Base-by-base conservation (phyloP, 2,797 vertebrate species). In the Esox lucius region DNA sequence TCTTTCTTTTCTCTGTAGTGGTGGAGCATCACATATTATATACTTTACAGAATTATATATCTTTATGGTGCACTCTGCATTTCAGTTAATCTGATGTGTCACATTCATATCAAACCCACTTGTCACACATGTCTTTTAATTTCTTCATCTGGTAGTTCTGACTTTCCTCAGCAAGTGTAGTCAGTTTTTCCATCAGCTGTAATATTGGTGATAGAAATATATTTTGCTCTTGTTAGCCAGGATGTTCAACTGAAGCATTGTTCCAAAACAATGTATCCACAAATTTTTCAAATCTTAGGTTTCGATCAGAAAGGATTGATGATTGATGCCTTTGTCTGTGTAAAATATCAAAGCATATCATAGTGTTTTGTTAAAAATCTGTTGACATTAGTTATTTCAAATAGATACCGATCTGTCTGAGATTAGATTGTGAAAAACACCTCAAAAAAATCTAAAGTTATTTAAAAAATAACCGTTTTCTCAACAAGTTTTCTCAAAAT, bases 71-170 rank as follows among this genome's bases (percentile, higher is more conserved):
- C 56, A 61, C 56, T 61, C 22, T 61, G 12, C 22, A 13, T 24
- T 11, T 59, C 56, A 22, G n/a, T 59, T 59, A 59, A 59, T 19
- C 26, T 16, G 61, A 64, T 24, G 26, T 64, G 4, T 64, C 61
- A 64, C 61, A 64, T 9, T 64, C 12, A 65, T 65, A 31, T 61
- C 61, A 24, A 62, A 73, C 24, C 88, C 91, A 99, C 98, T 97
- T 99, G 89, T 98, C 96, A 87, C 97, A 98, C 0, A 95, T 92
- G 84, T 99, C 98, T 84, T 96, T 98, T 76, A 99, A 94, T 88
- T 98, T 99, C 94, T 98, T 99, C 83, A 98, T 91, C 84, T 98
- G 97, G 79, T 79, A 87, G 87, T 86, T 95, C 88, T 99, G 98
- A 87, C 94, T 95, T 67, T 99, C 97, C 86, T 98, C 97, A 0